These are phyloP conservation scores for Apocrypta bakeri DNA, from an alignment of 1,140 invertebrate genomes.

Conservation along the genomic window DNA sequence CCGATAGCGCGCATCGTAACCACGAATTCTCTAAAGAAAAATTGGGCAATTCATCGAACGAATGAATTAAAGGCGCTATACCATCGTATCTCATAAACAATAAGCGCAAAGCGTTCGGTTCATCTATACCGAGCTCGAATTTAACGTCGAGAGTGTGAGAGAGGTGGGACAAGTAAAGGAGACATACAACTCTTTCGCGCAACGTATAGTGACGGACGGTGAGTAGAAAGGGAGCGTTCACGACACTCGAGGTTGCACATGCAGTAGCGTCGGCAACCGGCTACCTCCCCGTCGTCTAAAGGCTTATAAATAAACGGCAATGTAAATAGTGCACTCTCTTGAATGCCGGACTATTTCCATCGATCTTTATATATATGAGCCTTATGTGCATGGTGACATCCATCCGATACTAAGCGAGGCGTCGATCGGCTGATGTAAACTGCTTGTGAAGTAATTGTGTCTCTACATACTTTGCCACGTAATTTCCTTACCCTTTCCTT, in stretches of 20 bases:
- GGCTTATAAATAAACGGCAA: slow-evolving; percentile 72
- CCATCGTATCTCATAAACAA: no score
- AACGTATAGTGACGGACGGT: not conserved
- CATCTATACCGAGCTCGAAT: not conserved
- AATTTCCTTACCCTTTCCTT: not conserved
- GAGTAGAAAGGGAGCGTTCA: slow-evolving; percentile 31
- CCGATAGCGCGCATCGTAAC: no score
- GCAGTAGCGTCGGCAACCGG: slow-evolving; percentile 52
- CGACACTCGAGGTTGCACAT: slow-evolving; percentile 56
- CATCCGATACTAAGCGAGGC: slow-evolving; percentile 14
- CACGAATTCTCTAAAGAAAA: no score
- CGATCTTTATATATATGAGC: slow-evolving; percentile 55
- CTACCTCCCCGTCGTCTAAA: slow-evolving; percentile 20
- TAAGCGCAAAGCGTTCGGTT: not conserved
- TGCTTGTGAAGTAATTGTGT: no score
- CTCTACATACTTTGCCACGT: not conserved
- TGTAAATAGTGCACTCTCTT: slow-evolving; percentile 70
- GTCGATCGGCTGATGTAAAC: not conserved
- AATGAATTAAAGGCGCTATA: no score
- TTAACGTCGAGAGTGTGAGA: not conserved
- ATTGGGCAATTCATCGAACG: no score
- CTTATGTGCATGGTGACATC: slow-evolving; percentile 4
- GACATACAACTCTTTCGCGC: not conserved
- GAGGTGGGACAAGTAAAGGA: not conserved
- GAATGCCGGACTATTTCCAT: slow-evolving; percentile 71